These are phyloP conservation scores for Solea solea DNA, from an alignment of 2,113 vertebrate species.

Conservation along the genomic window DNA sequence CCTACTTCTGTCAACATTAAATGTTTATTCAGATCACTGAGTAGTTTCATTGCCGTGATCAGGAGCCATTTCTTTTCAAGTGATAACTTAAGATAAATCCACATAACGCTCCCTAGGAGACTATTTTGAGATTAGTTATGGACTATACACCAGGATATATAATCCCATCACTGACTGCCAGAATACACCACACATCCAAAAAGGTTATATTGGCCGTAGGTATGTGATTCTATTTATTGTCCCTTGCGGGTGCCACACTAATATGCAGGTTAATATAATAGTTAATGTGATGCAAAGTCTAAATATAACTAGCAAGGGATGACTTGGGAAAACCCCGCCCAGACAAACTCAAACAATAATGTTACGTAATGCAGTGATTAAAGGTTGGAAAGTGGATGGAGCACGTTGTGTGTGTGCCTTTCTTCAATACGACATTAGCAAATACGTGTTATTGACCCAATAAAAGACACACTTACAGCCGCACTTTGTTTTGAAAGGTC, in stretches of 20 bases:
- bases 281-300: slow-evolving; percentile 6
- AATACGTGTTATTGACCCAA: neutral
- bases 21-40: slow-evolving; percentile 29
- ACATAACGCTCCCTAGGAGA: slow-evolving; percentile 20
- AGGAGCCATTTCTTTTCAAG: neutral
- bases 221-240: slow-evolving; percentile 18
- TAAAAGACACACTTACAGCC: neutral
- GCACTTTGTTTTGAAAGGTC: no score
- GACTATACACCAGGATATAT: neutral
- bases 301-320: slow-evolving; percentile 29
- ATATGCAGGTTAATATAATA: slow-evolving; percentile 32
- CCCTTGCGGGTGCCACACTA: slow-evolving; percentile 5
- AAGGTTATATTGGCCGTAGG: neutral
- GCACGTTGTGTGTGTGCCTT: neutral
- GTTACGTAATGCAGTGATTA: slow-evolving; percentile 2
- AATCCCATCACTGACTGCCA: neutral
- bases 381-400: neutral
- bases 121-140: slow-evolving; percentile 10
- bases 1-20: slow-evolving; percentile 27
- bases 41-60: no score
- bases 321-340: slow-evolving; percentile 11
- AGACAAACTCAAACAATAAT: slow-evolving; percentile 14
- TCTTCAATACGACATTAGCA: neutral
- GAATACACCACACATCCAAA: neutral
- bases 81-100: slow-evolving; percentile 16